Conservation (phyloP, 1,140 invertebrate genomes). For the Anagrus nilaparvatae region DNA sequence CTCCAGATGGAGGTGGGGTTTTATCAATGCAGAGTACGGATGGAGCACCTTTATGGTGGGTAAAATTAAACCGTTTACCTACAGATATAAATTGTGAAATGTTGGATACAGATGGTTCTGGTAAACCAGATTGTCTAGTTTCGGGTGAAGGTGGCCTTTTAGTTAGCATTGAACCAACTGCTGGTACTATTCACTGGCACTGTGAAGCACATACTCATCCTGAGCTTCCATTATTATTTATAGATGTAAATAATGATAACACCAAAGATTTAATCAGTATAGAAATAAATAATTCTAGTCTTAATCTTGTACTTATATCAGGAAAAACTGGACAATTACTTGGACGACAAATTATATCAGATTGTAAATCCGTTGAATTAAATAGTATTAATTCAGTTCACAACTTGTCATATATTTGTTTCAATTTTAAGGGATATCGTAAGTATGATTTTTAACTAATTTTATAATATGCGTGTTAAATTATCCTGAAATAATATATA, state of each 20-base stretch:
- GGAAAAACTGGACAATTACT: slow-evolving; percentile 48
- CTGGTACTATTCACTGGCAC: slow-evolving; percentile 56
- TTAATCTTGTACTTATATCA: slow-evolving; percentile 52
- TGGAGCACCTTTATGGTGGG: slow-evolving; percentile 52
- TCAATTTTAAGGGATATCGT: slow-evolving; percentile 7
- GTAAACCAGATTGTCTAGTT: slow-evolving; percentile 60
- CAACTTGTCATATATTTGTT: slow-evolving; percentile 32
- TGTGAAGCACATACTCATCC: slow-evolving; percentile 42
- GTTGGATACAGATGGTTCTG: slow-evolving; percentile 58
- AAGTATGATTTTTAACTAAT: background rate
- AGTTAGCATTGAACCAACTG: slow-evolving; percentile 55
- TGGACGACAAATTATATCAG: slow-evolving; percentile 19
- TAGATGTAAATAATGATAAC: slow-evolving; percentile 60
- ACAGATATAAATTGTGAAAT: slow-evolving; percentile 58
- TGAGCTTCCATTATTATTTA: slow-evolving; percentile 58
- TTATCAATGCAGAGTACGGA: slow-evolving; percentile 41
- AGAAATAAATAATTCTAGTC: slow-evolving; percentile 41
- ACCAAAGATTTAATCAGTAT: slow-evolving; percentile 54
- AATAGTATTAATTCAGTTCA: slow-evolving; percentile 36
- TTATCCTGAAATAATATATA: no score
- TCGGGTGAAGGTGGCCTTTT: slow-evolving; percentile 56
- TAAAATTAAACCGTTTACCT: slow-evolving; percentile 50
- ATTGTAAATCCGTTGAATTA: slow-evolving; percentile 41
- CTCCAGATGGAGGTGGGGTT: slow-evolving; percentile 39
- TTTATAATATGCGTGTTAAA: background rate